Conservation (phyloP, 1,140 invertebrate species). For the Pseudomyrmex cubaensis region DNA sequence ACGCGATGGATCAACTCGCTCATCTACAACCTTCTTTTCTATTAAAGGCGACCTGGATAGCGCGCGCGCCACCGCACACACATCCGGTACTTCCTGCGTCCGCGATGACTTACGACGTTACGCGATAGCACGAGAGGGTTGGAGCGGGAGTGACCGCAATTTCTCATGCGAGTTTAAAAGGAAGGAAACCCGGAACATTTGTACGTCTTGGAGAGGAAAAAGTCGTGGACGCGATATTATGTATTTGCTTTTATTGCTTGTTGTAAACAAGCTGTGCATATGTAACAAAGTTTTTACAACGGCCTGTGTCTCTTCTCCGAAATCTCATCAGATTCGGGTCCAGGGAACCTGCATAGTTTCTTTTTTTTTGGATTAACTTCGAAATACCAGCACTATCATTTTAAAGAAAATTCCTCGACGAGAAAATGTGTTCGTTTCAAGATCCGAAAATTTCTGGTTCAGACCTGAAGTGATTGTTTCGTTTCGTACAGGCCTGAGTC, state of each 20-base stretch:
- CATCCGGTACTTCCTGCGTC: conserved; percentile 39
- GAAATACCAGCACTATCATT: too few relatives aligned
- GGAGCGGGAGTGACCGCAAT: background rate
- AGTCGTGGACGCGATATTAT: background rate
- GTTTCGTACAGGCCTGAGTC: too few relatives aligned
- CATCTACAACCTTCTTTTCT: conserved; percentile 38
- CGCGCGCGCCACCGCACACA: background rate
- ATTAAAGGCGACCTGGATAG: conserved; percentile 32
- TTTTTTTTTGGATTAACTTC: too few relatives aligned
- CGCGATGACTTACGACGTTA: conserved; percentile 27
- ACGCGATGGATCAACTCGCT: conserved; percentile 19
- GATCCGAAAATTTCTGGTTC: too few relatives aligned
- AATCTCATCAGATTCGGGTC: too few relatives aligned
- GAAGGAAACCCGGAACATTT: background rate
- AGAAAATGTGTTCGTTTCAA: too few relatives aligned
- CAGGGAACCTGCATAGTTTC: too few relatives aligned
- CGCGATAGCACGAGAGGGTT: background rate
- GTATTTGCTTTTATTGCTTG: background rate
- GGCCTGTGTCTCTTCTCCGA: too few relatives aligned
- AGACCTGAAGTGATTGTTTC: too few relatives aligned
- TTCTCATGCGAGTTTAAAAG: background rate
- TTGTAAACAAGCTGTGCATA: background rate
- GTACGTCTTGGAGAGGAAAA: background rate
- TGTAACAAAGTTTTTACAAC: too few relatives aligned
- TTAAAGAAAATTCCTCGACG: too few relatives aligned